Conservation (phyloP, 2,113 vertebrate species). For the Hippocampus comes region DNA sequence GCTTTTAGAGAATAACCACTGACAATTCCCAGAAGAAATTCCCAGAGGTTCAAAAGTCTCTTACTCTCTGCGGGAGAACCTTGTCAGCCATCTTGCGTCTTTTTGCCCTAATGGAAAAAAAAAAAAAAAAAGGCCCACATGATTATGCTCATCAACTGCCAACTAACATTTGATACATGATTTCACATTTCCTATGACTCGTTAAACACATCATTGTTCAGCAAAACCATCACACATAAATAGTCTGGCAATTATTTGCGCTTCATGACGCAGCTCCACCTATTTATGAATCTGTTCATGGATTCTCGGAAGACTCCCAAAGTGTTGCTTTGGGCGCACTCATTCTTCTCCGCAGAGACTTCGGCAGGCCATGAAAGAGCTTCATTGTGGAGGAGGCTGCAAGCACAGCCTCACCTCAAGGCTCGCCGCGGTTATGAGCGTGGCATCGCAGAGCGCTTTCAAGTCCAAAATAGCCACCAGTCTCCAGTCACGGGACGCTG, state of each 20-base stretch:
- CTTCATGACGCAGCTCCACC: conserved; percentile 19
- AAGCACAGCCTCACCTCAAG: conserved; percentile 12
- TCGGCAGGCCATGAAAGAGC: conserved; percentile 26
- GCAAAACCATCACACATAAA: background rate
- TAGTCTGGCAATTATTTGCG: conserved; percentile 11
- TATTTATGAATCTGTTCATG: conserved; percentile 20
- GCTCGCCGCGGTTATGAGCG: conserved; percentile 24
- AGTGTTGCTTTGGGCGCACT: conserved; percentile 16
- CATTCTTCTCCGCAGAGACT: background rate
- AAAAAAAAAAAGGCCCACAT: conserved; percentile 5
- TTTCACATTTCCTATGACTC: background rate
- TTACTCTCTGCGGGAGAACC: conserved; percentile 95
- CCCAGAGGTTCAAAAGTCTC: conserved; percentile 28
- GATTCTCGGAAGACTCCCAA: conserved; percentile 13
- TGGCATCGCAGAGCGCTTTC: conserved; percentile 24
- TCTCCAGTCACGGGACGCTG: conserved; percentile 54
- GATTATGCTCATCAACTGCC: background rate
- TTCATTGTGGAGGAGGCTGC: conserved; percentile 31
- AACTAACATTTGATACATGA: background rate
- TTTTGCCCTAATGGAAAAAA: conserved; percentile 76
- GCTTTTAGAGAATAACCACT: background rate
- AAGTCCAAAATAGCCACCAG: conserved; percentile 40
- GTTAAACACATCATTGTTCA: background rate
- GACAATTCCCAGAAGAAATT: background rate
- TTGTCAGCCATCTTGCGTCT: conserved; percentile 99